Evolutionary conservation across 2,888 invertebrate species (phyloP).

Genomic region (Drepana falcataria): DNA sequence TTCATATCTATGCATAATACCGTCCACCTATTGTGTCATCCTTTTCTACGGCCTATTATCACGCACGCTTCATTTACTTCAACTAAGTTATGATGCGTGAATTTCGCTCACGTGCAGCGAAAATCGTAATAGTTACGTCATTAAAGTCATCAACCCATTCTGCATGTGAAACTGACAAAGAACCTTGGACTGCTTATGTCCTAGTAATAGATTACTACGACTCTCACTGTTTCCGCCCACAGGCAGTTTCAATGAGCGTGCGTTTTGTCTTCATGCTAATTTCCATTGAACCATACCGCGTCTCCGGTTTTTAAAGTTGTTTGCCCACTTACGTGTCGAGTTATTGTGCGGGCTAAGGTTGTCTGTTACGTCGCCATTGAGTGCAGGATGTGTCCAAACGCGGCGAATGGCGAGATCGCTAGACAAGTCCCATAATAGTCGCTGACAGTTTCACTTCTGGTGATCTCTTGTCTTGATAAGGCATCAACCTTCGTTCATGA

Average conservation of each 20-base stretch:
- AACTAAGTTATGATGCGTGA: no score
- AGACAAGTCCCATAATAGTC: not conserved
- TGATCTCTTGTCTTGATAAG: not conserved
- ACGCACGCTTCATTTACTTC: no score
- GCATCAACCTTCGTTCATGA: not conserved
- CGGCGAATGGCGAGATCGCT: not conserved
- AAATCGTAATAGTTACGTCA: conserved; percentile 17
- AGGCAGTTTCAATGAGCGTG: conserved; percentile 31
- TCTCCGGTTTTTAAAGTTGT: conserved; percentile 41
- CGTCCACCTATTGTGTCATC: no score
- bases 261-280: conserved; percentile 47
- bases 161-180: conserved; percentile 41
- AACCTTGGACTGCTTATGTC: conserved; percentile 46
- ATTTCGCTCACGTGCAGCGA: not conserved
- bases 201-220: conserved; percentile 25
- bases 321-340: conserved; percentile 28
- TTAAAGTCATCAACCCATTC: conserved; percentile 33
- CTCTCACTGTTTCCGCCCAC: conserved; percentile 55
- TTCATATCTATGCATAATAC: no score
- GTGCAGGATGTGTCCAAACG: conserved; percentile 20
- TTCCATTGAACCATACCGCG: conserved; percentile 35
- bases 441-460: not conserved
- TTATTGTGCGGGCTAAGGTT: conserved; percentile 23
- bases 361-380: conserved; percentile 24
- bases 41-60: no score